Conservation (phyloP, 2,888 invertebrate genomes). For the Gastrophysa polygoni region DNA sequence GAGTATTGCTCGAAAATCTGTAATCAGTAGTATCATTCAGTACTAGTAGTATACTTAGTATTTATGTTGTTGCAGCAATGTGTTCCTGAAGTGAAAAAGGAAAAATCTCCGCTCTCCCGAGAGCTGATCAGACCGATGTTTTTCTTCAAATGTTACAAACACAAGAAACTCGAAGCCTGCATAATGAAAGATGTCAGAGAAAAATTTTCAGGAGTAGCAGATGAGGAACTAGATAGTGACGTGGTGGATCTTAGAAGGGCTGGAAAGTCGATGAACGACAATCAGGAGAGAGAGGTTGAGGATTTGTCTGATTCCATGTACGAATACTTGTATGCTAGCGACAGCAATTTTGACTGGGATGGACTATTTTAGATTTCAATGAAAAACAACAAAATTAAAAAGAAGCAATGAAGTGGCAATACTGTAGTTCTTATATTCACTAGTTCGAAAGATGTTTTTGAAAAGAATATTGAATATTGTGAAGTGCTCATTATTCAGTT, state of each 20-base stretch:
- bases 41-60: too few species aligned
- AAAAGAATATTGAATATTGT: too few species aligned
- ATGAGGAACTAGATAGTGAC: slow-evolving; percentile 63
- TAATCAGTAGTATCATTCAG: too few species aligned
- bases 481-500: too few species aligned
- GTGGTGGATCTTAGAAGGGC: slow-evolving; percentile 59
- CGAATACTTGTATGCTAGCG: slow-evolving; percentile 68
- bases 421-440: too few species aligned
- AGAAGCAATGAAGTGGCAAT: too few species aligned
- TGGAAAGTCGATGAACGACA: slow-evolving; percentile 59
- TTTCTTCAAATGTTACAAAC: slow-evolving; percentile 77
- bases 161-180: slow-evolving; percentile 74
- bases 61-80: slow-evolving; percentile 64
- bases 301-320: slow-evolving; percentile 66
- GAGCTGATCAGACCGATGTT: slow-evolving; percentile 72
- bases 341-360: slow-evolving; percentile 63
- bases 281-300: slow-evolving; percentile 60
- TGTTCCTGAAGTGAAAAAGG: slow-evolving; percentile 69
- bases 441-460: too few species aligned
- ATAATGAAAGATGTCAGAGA: slow-evolving; percentile 75
- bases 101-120: slow-evolving; percentile 67
- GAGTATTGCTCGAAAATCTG: too few species aligned
- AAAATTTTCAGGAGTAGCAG: slow-evolving; percentile 62
- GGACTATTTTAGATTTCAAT: slow-evolving; percentile 46
- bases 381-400: too few species aligned